These are phyloP conservation scores for Reticulitermes lucifugus DNA, from an alignment of 2,888 invertebrate species.

Conservation along the genomic window DNA sequence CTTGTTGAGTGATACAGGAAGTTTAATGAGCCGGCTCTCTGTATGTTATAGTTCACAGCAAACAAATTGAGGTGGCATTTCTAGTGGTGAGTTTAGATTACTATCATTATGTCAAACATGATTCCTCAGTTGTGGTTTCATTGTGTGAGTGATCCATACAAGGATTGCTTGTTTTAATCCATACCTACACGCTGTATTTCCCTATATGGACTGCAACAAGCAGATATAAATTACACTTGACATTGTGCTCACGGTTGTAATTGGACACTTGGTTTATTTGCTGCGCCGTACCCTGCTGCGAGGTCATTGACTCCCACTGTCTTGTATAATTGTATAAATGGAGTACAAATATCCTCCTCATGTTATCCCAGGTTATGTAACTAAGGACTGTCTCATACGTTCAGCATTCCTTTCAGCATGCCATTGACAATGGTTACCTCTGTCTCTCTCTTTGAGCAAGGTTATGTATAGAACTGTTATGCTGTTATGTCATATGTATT, in stretches of 20 bases:
- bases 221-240: not conserved
- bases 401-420: too few species aligned
- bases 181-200: not conserved
- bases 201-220: not conserved
- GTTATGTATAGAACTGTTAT: too few species aligned
- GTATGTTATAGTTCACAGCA: too few species aligned
- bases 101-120: not conserved
- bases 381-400: too few species aligned
- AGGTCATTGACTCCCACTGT: not conserved
- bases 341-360: slow-evolving; percentile 2
- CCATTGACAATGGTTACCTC: too few species aligned
- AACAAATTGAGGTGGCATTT: too few species aligned
- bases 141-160: not conserved
- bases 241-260: not conserved
- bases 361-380: not conserved
- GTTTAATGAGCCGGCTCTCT: too few species aligned
- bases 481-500: too few species aligned
- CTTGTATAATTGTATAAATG: not conserved
- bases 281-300: not conserved
- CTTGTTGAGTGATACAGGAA: too few species aligned
- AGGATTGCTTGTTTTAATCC: too few species aligned
- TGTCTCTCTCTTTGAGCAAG: too few species aligned
- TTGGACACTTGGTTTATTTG: not conserved
- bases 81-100: not conserved
- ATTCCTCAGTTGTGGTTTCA: not conserved